Evolutionary conservation across 2,888 invertebrate genomes (phyloP).

Genomic region (Himalopsyche tibetana): DNA sequence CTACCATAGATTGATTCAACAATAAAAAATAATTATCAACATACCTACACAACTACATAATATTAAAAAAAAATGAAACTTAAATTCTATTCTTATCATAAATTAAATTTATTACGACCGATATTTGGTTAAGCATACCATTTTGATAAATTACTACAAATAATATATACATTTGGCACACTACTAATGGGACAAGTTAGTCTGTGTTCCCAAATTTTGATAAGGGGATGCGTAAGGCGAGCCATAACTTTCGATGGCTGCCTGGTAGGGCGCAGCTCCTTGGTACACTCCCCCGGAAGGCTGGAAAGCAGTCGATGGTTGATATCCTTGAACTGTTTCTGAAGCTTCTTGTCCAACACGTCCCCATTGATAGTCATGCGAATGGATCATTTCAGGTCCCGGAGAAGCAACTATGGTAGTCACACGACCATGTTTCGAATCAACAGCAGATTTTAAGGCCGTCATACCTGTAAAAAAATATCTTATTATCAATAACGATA

Average conservation of each 20-base stretch:
- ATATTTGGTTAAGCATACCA: neutral
- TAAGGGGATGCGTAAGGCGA: slow-evolving; percentile 52
- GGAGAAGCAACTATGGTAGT: slow-evolving; percentile 62
- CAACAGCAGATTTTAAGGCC: slow-evolving; percentile 60
- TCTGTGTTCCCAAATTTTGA: slow-evolving; percentile 31
- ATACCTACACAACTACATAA: too few relatives aligned
- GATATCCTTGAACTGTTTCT: neutral
- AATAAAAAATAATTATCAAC: too few relatives aligned
- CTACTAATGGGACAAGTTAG: neutral
- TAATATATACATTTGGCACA: neutral
- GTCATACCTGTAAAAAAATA: slow-evolving; percentile 58
- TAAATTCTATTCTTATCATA: neutral
- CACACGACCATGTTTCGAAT: slow-evolving; percentile 57
- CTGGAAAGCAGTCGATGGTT: slow-evolving; percentile 24
- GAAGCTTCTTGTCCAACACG: slow-evolving; percentile 57
- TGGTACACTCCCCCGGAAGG: slow-evolving; percentile 50
- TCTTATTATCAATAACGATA: neutral
- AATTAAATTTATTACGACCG: neutral
- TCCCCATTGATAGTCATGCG: slow-evolving; percentile 60
- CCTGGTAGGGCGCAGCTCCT: neutral
- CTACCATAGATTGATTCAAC: neutral
- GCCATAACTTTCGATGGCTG: neutral
- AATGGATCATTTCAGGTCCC: slow-evolving; percentile 48
- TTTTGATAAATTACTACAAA: neutral
- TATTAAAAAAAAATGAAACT: too few relatives aligned